Evolutionary conservation across 2,888 invertebrate genomes (phyloP), one percentile per base, ranked within the genome.

Genomic region (Cremastinae sp.): DNA sequence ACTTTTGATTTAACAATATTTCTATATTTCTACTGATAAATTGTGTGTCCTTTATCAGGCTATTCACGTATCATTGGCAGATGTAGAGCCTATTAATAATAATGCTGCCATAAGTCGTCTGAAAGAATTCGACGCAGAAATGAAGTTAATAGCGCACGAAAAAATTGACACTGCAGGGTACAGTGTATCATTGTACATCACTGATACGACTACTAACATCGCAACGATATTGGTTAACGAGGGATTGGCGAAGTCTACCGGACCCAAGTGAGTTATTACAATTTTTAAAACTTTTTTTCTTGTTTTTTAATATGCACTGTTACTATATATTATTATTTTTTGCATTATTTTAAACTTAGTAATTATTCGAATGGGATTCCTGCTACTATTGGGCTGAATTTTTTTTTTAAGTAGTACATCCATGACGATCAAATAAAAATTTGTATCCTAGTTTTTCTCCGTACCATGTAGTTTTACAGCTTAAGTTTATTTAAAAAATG

Each of bases 141-240:
- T 16, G 2, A 3, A 82, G 91, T 10, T 89, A 87, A 69, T 83
- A 92, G 80, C 81, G 91, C 84, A 84, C 38, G 80, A 86, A 1
- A 80, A 79, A 65, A 82, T 53, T 28, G 77, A 84, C 0, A 77
- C 80, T 1, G 78, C 80, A 5, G n/a, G n/a, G 28, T 28, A 28
- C 84, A 84, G 38, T 70, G 66, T 2, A 82, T 82, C 74, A 18
- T 83, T 83, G 43, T 86, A 73, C 82, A 45, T 82, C 83, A 74
- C 7, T 78, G 85, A 0, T 82, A 86, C 0, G 90, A 91, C 41
- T 5, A 77, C 89, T 0, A 74, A 51, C 51, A 84, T 94, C 1
- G 93, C 92, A 81, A 90, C 91, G 0, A 73, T 90, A 41, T 83
- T 94, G 72, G 92, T 93, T 0, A 85, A 88, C 8, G 87, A 90